A percentile compares a stretch with the other conserved stretches of the same genome.
Evolutionary conservation across 2,113 vertebrate species (phyloP).

Genomic region (Oxygymnocypris stewartii): DNA sequence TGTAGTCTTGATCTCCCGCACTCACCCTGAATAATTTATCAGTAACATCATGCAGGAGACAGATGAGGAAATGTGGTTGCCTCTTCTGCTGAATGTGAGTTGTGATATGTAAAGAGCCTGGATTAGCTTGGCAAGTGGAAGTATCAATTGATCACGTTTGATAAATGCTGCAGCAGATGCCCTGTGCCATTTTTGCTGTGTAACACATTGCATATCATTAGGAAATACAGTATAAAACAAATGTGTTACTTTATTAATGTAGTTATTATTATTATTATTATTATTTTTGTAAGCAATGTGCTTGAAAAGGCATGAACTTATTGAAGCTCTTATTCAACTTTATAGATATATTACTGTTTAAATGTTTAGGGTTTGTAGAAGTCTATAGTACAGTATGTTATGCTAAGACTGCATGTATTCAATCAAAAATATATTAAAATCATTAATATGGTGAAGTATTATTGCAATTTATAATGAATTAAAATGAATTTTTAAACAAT

Average conservation of each 20-base stretch:
- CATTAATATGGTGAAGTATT: neutral
- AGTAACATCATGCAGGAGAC: neutral
- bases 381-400: neutral
- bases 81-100: neutral
- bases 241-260: neutral
- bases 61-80: neutral
- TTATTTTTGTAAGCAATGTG: neutral
- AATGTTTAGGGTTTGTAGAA: neutral
- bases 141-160: constrained; percentile 8
- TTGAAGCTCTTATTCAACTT: neutral
- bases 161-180: neutral
- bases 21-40: constrained; percentile 31
- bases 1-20: neutral
- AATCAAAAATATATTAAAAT: neutral
- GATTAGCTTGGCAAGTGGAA: neutral
- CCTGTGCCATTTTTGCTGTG: neutral
- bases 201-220: neutral
- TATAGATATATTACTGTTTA: neutral
- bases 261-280: too few species aligned
- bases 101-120: neutral
- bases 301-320: neutral
- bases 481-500: neutral
- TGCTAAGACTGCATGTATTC: neutral
- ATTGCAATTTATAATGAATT: neutral
- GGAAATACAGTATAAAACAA: neutral